Base-by-base conservation (phyloP, 2,888 invertebrate genomes). In the Amiota minor region DNA sequence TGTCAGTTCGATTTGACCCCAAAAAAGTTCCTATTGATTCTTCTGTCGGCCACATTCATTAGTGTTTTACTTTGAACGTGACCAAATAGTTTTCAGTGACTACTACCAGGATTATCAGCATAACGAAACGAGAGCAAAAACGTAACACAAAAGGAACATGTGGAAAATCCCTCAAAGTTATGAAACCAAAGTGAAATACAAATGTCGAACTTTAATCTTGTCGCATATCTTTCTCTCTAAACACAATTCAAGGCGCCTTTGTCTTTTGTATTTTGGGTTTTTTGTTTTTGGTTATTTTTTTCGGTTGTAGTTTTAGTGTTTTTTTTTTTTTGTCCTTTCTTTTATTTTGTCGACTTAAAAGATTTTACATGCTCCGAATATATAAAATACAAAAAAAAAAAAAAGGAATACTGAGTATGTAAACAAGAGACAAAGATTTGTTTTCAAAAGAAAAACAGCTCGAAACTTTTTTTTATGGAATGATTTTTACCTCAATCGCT, bases 161-260 rank as follows among this genome's bases (percentile, higher is more conserved):
- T 16, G 12, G 14, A 46, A 47, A 65, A 65, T 65, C 11, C 47
- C 47, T 18, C 47, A 47, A 65, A 65, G 18, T 47, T 47, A 65
- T 47, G 49, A 65, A 65, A 65, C 47, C 65, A 65, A 47, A 16
- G 18, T 65, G 45, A 65, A 65, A 65, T 65, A 65, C 65, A 62
- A 62, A 62, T 62, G 62, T 16, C 35, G 45, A 62, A 62, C 45
- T 62, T 62, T 62, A 45, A 62, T 12, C 62, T 16, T n/a, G 10
- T 16, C 18, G 18, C 56, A 20, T 16, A 10, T 14, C 18, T 20
- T 50, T 50, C 4, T 53, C 59, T 59, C 18, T 35, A 3, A 35
- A 35, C 35, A 6, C 35, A 35, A 6, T 35, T 35, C 35, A 3
- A 35, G 35, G 18, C 59, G 59, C 10, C 12, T 23, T 59, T 20